Evolutionary conservation across 2,797 vertebrate genomes (phyloP), one percentile per base, ranked within the genome.

Genomic region (Gorsachius magnificus): DNA sequence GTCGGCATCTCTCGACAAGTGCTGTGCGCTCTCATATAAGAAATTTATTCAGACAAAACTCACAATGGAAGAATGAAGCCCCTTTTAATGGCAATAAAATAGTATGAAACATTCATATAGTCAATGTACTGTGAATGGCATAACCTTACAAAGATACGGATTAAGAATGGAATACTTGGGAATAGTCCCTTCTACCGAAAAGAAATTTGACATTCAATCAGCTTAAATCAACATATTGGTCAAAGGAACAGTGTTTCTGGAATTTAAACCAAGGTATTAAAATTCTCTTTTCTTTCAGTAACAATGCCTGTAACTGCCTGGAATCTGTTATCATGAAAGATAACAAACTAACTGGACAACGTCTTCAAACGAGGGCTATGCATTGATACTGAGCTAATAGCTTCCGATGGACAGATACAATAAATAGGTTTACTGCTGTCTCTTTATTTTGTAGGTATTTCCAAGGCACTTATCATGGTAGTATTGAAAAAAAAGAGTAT

Each of bases 21-120:
- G 93, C 95, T 92, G 82, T 78, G 74, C 2, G 25, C 96, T 96
- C 96, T 97, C 91, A 90, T 90, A 89, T 90, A 97, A 97, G 96
- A 96, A 96, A 97, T 94, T 84, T 97, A 95, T 96, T 95, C 95
- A 95, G 92, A 96, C 91, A 95, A 87, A 97, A 91, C 93, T 97
- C 92, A 95, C 85, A 94, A 88, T 83, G 84, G 94, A 96, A 96
- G 92, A 97, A 96, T 95, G 79, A 87, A 97, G 81, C 65, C 78
- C 90, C 74, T 89, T 97, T 90, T 95, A 96, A 91, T 92, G 95
- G 92, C 87, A 95, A 88, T 76, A 96, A 97, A 89, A 77, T 72
- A 78, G 87, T 94, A 85, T 70, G 36, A 89, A 91, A 95, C 93
- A 91, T 90, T 94, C 89, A 95, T 85, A 86, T 69, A 86, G 74